These are phyloP conservation scores for Gryon sp. DNA, from an alignment of 1,140 invertebrate species.

Conservation along the genomic window DNA sequence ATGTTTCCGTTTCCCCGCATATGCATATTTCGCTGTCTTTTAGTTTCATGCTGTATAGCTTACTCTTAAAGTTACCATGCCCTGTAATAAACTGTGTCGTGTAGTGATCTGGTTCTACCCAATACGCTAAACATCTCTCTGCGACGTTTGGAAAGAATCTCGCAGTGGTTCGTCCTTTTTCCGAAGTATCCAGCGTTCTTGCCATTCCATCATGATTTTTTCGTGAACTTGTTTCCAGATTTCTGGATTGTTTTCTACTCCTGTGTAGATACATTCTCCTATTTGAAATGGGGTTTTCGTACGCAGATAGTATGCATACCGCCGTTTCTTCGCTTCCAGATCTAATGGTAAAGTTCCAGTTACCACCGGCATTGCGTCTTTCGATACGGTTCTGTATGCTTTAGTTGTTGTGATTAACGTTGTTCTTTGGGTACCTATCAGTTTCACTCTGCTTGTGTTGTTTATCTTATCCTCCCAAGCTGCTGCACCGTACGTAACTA, in stretches of 20 bases:
- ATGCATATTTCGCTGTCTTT: neutral
- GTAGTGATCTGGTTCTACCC: conserved; percentile 5
- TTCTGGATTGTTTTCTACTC: neutral
- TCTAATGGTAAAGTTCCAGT: conserved; percentile 30
- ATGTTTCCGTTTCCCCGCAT: conserved; percentile 13
- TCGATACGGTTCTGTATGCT: conserved; percentile 17
- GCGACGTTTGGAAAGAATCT: conserved; percentile 16
- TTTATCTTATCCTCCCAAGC: conserved; percentile 18
- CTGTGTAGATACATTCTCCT: neutral
- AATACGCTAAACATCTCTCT: neutral
- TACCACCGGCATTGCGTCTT: neutral
- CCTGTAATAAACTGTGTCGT: conserved; percentile 16
- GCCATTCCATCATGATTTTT: conserved; percentile 14
- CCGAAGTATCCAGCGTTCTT: conserved; percentile 3
- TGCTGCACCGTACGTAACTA: conserved; percentile 13
- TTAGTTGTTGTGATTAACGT: neutral
- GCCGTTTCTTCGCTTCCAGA: neutral
- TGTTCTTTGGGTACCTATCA: neutral
- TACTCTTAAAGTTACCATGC: conserved; percentile 20
- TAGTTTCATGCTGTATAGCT: conserved; percentile 3
- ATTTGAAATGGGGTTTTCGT: neutral
- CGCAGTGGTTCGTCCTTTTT: conserved; percentile 2
- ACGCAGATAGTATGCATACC: neutral
- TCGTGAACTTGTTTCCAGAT: neutral
- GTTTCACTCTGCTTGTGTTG: neutral